Base-by-base conservation (phyloP, 2,113 vertebrate genomes). In the Chaetura pelagica region DNA sequence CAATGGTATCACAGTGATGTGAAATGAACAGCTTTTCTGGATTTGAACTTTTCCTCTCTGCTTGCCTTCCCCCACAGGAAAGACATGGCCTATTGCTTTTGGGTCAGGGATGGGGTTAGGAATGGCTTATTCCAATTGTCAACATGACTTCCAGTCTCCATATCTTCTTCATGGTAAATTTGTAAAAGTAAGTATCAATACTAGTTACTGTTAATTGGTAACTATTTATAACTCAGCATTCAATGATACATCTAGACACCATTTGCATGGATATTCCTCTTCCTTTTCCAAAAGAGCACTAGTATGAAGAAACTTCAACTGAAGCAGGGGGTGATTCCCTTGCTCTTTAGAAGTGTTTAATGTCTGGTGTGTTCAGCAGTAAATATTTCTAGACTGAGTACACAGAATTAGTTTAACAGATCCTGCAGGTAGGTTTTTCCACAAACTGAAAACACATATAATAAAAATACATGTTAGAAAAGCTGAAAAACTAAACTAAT, bases 41-140 rank as follows among this genome's bases (percentile, higher is more conserved):
- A 61, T 30, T 48, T 61, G 8, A 14, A 16, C 16, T 80, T 57
- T 30, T 76, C 20, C 8, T 79, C 30, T 72, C 34, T 79, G 34
- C 49, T 69, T 93, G 49, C 55, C 63, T 94, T 61, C 44, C 59
- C 54, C 69, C 54, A 34, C 90, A 99, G 99, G 99, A 97, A 99
- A 97, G 97, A 98, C 94, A 40, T 99, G 99, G 99, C 99, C 99
- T 1, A 93, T 99, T 17, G 98, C 98, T 2, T 98, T 99, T 44
- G 98, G 99, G 35, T 98, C 98, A 30, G 99, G 99, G 82, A 96
- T 98, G 97, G 99, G 99, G 34, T 75, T 99, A 85, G 99, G 99
- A 77, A 99, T 99, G 99, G 99, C 98, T 72, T 99, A 98, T 95
- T 98, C 98, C 95, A 99, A 99, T 97, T 99, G 99, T 96, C 99